Conservation (phyloP, 2,113 vertebrate genomes). For the Plectropomus leopardus region DNA sequence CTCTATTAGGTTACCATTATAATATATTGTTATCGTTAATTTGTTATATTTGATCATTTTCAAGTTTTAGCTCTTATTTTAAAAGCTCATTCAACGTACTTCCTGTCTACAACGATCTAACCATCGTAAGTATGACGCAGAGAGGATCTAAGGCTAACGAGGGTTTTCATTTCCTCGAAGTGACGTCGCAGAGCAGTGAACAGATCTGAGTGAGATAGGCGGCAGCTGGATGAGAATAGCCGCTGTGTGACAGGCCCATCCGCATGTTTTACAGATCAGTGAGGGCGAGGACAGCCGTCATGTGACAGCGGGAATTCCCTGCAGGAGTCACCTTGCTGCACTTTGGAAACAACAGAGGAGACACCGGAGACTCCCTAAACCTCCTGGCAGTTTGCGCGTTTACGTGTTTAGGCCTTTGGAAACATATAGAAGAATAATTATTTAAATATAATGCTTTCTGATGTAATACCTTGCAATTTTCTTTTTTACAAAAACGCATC, state of each 20-base stretch:
- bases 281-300: slow-evolving; percentile 20
- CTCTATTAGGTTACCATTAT: neutral
- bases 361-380: slow-evolving; percentile 6
- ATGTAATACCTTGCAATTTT: neutral
- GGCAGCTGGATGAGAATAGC: neutral
- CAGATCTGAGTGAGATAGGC: neutral
- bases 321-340: slow-evolving; percentile 60
- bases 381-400: neutral
- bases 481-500: neutral
- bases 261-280: slow-evolving; percentile 2
- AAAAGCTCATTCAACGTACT: accelerated
- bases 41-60: neutral
- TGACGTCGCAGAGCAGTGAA: slow-evolving; percentile 36
- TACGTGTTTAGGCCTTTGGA: neutral
- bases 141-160: neutral
- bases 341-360: neutral
- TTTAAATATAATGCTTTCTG: neutral
- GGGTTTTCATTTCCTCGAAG: slow-evolving; percentile 44
- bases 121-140: accelerated
- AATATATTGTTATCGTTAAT: neutral
- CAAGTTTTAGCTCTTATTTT: slow-evolving; percentile 24
- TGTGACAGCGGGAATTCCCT: slow-evolving; percentile 72
- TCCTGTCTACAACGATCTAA: neutral
- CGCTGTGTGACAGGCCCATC: neutral
- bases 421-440: neutral